Percentiles rank a stretch among this genome's conserved stretches.
These are phyloP conservation scores for Pelecanus crispus DNA, from an alignment of 2,113 vertebrate genomes.

Conservation along the genomic window DNA sequence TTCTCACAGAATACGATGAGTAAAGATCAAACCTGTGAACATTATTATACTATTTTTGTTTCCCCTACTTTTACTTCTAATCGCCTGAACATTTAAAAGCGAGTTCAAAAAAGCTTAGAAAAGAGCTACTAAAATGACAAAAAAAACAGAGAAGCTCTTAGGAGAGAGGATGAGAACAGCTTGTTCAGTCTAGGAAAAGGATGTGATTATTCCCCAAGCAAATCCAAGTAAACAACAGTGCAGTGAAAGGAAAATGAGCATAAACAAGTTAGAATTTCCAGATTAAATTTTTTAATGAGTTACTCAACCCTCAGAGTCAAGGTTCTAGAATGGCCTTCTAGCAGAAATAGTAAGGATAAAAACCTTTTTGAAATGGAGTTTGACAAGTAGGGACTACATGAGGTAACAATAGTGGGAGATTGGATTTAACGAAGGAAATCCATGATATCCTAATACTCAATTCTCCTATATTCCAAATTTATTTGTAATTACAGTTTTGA, in stretches of 20 bases:
- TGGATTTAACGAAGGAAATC: neutral
- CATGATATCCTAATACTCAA: neutral
- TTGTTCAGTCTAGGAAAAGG: neutral
- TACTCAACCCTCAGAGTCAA: neutral
- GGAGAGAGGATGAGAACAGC: neutral
- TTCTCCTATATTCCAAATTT: neutral
- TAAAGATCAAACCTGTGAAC: neutral
- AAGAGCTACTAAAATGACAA: neutral
- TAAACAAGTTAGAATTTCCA: constrained; percentile 6
- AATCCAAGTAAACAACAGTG: neutral
- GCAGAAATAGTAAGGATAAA: neutral
- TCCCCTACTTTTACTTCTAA: neutral
- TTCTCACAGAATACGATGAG: neutral
- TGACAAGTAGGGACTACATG: neutral
- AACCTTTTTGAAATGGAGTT: neutral
- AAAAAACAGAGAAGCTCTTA: neutral
- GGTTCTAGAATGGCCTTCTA: neutral
- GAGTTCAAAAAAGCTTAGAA: neutral
- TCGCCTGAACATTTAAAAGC: neutral
- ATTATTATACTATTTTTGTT: neutral
- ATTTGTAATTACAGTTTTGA: neutral
- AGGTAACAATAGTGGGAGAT: neutral
- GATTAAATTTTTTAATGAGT: constrained; percentile 6
- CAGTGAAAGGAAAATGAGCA: neutral
- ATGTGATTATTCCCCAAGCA: neutral